These are phyloP conservation scores for Amphiprion clarkii DNA, from an alignment of 2,797 vertebrate species.

Conservation along the genomic window DNA sequence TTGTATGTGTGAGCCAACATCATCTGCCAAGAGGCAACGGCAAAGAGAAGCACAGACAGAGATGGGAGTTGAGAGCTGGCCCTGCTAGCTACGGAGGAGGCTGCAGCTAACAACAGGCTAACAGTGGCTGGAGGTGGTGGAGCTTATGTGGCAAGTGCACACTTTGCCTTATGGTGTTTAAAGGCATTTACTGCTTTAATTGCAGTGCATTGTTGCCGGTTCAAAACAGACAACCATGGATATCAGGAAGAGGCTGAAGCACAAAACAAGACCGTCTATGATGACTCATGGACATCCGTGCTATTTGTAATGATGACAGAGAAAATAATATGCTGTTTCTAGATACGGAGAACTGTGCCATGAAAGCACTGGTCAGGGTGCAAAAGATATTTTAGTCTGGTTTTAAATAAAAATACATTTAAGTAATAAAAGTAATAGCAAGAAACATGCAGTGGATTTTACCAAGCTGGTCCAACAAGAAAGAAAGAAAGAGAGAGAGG, in stretches of 20 bases:
- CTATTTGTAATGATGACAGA: slow-evolving; percentile 8
- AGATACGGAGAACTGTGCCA: slow-evolving; percentile 19
- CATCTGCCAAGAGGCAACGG: slow-evolving; percentile 52
- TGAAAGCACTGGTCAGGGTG: not conserved
- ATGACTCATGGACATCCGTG: slow-evolving; percentile 18
- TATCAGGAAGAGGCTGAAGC: slow-evolving; percentile 22
- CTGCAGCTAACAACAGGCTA: slow-evolving; percentile 36
- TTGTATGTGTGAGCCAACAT: slow-evolving; percentile 45
- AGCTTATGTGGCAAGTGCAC: slow-evolving; percentile 13
- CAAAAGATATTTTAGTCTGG: not conserved
- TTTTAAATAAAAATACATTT: not conserved
- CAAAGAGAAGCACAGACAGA: slow-evolving; percentile 37
- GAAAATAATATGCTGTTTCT: slow-evolving; percentile 23
- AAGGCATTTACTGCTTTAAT: slow-evolving; percentile 40
- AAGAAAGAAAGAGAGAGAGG: too few species aligned
- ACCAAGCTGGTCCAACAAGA: too few species aligned
- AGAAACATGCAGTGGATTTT: not conserved
- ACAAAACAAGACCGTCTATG: slow-evolving; percentile 24
- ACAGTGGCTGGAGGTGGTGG: slow-evolving; percentile 28
- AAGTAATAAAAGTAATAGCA: not conserved
- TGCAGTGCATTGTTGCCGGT: slow-evolving; percentile 50
- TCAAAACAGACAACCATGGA: slow-evolving; percentile 12
- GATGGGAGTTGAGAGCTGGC: slow-evolving; percentile 33
- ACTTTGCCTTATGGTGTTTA: slow-evolving; percentile 24
- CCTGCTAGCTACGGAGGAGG: slow-evolving; percentile 52